Evolutionary conservation across 30 jellyfish, hydroid and myxozoan genomes (phyloP).

Genomic region (Rhopilema esculentum): DNA sequence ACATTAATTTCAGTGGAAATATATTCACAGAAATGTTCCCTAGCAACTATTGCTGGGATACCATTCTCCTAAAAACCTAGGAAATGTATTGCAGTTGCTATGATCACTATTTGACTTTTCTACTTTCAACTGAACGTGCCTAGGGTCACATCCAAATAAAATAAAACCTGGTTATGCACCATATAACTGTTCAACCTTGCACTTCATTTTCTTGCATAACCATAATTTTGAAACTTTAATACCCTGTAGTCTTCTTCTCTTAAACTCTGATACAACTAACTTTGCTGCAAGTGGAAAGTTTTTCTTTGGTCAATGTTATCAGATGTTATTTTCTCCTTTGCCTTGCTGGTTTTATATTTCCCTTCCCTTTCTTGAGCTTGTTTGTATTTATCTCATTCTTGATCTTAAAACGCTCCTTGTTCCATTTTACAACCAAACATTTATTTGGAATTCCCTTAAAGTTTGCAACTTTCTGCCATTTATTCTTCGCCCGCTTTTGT

Average conservation of each 20-base stretch:
- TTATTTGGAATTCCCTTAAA: constrained; percentile 41
- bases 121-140: too few relatives aligned
- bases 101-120: too few relatives aligned
- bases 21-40: too few relatives aligned
- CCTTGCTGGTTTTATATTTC: constrained; percentile 30
- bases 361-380: constrained; percentile 27
- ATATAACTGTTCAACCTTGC: constrained; percentile 40
- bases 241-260: constrained; percentile 47
- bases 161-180: constrained; percentile 20
- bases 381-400: constrained; percentile 32
- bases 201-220: constrained; percentile 47
- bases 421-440: constrained; percentile 32
- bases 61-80: too few relatives aligned
- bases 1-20: too few relatives aligned
- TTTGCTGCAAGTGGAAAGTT: constrained; percentile 44
- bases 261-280: constrained; percentile 30
- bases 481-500: neutral
- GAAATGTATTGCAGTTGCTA: too few relatives aligned
- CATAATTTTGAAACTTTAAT: constrained; percentile 36
- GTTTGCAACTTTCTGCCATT: constrained; percentile 34
- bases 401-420: constrained; percentile 40
- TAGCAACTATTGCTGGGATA: too few relatives aligned
- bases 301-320: constrained; percentile 18
- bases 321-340: constrained; percentile 40
- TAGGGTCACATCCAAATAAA: too few relatives aligned